These are phyloP conservation scores for Phaethornis superciliosus DNA, from an alignment of 2,113 vertebrate genomes.

Conservation along the genomic window DNA sequence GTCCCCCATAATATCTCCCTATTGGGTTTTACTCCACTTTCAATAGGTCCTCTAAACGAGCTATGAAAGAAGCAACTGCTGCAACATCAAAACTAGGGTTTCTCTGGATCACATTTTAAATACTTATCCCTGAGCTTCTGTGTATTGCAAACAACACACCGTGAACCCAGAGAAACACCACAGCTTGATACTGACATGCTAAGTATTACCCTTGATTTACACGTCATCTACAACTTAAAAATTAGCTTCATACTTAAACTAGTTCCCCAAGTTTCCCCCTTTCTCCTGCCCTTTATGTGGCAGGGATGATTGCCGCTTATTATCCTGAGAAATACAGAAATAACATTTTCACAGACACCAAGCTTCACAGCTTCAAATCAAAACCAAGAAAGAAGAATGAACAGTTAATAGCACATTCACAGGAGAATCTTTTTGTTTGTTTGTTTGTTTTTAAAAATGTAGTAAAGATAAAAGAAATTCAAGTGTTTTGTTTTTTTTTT, in stretches of 20 bases:
- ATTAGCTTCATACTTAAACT: conserved; percentile 61
- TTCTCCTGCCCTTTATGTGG: conserved; percentile 59
- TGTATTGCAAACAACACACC: conserved; percentile 63
- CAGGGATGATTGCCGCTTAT: conserved; percentile 78
- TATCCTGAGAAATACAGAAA: conserved; percentile 77
- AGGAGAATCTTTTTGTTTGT: not conserved
- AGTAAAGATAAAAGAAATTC: conserved; percentile 73
- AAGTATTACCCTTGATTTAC: conserved; percentile 14
- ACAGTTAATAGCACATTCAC: conserved; percentile 68
- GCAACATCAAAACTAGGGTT: conserved; percentile 66
- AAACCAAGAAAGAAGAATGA: conserved; percentile 66
- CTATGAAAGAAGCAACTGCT: conserved; percentile 46
- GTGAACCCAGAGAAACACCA: conserved; percentile 61
- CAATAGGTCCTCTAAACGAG: not conserved
- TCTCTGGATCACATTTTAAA: conserved; percentile 80
- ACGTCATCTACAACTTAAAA: conserved; percentile 59
- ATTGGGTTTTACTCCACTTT: not conserved
- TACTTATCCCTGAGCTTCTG: conserved; percentile 87
- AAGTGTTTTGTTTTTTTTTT: conserved; percentile 38
- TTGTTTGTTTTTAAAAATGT: conserved; percentile 56
- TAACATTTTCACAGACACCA: conserved; percentile 72
- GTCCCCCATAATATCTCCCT: not conserved
- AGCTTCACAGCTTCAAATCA: conserved; percentile 69
- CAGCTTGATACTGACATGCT: conserved; percentile 11
- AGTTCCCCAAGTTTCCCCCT: conserved; percentile 62